Conservation (phyloP, 2,797 vertebrate species). For the Dryobates pubescens region DNA sequence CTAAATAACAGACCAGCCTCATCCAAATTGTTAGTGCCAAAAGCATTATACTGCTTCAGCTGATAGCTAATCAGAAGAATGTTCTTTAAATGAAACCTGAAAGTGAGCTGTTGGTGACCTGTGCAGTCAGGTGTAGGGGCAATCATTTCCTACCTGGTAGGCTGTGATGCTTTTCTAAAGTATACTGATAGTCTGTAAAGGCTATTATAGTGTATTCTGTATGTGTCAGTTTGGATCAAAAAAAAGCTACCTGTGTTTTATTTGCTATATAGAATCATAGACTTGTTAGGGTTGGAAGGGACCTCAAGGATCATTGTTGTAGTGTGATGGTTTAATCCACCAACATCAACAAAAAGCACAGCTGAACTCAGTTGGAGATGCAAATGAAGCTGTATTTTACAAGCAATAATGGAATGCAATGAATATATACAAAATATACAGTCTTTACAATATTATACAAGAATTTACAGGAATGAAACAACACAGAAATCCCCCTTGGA, state of each 20-base stretch:
- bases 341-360: too few species aligned
- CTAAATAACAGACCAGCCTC: not conserved
- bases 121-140: not conserved
- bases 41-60: not conserved
- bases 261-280: too few species aligned
- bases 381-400: too few species aligned
- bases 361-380: too few species aligned
- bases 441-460: too few species aligned
- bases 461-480: too few species aligned
- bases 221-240: not conserved
- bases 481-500: too few species aligned
- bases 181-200: not conserved
- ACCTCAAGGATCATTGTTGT: too few species aligned
- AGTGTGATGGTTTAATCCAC: too few species aligned
- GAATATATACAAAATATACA: too few species aligned
- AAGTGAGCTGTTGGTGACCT: not conserved
- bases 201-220: not conserved
- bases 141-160: not conserved
- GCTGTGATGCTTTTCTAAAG: not conserved
- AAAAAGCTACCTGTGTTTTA: not conserved
- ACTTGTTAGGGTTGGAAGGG: too few species aligned
- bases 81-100: not conserved
- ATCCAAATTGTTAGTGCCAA: not conserved
- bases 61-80: not conserved
- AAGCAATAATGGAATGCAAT: too few species aligned